phyloP scores from a whole-genome alignment of 2,797 vertebrate genomes.

The Myripristis murdjan region DNA sequence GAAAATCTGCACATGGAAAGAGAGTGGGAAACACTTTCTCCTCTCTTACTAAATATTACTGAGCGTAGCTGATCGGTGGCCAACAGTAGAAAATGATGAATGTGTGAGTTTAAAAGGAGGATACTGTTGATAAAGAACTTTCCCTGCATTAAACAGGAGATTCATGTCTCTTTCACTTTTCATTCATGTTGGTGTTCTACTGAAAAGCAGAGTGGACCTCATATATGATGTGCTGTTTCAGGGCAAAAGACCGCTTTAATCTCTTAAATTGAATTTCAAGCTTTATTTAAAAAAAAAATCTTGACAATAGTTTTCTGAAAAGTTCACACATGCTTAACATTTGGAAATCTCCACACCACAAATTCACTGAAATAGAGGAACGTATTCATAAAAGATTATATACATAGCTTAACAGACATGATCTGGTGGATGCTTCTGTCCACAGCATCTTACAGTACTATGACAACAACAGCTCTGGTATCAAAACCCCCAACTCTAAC shows the following conservation, averaged over 20 bases:
- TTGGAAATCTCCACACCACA: no score
- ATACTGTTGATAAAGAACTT: no score
- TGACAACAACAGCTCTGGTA: neutral
- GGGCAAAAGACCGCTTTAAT: neutral
- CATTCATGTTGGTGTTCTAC: neutral
- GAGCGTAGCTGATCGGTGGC: no score
- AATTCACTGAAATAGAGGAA: neutral
- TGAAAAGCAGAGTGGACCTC: no score
- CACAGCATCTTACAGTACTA: neutral
- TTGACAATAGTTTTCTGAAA: neutral
- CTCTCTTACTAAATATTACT: no score
- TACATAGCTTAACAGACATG: neutral
- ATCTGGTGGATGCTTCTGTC: neutral
- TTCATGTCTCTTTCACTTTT: neutral
- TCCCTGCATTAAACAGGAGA: no score
- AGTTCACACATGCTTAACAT: no score
- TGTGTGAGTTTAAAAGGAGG: no score
- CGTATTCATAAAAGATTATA: neutral
- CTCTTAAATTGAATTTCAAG: neutral
- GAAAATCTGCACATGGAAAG: no score
- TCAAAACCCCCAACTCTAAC: neutral
- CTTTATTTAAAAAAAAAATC: neutral
- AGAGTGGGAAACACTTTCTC: no score
- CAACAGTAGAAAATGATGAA: no score
- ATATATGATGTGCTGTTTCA: no score